These are phyloP conservation scores for Petaurus breviceps DNA, from an alignment of 2,113 vertebrate genomes.

Conservation along the genomic window DNA sequence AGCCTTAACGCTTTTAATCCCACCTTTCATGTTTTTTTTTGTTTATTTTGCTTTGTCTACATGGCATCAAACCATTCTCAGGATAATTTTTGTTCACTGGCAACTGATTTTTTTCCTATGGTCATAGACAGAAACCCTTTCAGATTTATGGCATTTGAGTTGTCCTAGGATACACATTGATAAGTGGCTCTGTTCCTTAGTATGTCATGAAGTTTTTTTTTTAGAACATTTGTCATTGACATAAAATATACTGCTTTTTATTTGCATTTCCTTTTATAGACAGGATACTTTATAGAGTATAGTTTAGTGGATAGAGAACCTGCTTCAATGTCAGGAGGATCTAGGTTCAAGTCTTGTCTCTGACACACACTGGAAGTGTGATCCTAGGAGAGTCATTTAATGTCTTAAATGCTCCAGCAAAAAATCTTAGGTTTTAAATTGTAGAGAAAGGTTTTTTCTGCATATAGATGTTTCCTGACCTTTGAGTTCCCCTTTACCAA, in stretches of 20 bases:
- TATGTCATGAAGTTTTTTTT: neutral
- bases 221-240: neutral
- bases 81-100: neutral
- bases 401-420: neutral
- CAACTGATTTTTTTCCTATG: neutral
- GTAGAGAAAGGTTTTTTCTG: neutral
- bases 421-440: neutral
- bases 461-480: neutral
- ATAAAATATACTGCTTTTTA: neutral
- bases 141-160: neutral
- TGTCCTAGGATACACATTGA: neutral
- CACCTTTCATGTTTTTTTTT: neutral
- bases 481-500: neutral
- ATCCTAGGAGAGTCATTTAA: neutral
- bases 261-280: constrained; percentile 9
- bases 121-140: neutral
- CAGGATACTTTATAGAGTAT: neutral
- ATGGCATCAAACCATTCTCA: neutral
- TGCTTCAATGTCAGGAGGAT: neutral
- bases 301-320: neutral
- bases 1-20: neutral
- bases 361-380: neutral
- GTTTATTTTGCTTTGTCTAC: neutral
- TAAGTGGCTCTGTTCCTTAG: neutral
- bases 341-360: neutral